These are phyloP conservation scores for Athalia circularis DNA, from an alignment of 2,888 invertebrate genomes.

Conservation along the genomic window DNA sequence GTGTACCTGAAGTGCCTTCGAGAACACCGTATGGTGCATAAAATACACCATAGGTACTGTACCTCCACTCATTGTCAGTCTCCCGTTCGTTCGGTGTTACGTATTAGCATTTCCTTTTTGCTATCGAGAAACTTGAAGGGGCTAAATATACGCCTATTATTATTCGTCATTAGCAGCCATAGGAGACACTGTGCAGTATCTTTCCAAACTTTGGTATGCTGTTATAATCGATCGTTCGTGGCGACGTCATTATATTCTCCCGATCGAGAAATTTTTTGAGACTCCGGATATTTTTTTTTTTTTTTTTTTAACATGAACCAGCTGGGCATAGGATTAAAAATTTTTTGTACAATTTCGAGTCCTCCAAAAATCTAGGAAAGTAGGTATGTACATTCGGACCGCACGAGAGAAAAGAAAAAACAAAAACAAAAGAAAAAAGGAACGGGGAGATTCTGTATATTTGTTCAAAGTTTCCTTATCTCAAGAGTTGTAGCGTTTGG, in stretches of 20 bases:
- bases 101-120: conserved; percentile 9
- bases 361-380: background rate
- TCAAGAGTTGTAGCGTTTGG: conserved; percentile 9
- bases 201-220: no score
- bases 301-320: no score
- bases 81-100: no score
- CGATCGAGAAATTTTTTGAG: no score
- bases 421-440: background rate
- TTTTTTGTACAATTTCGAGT: background rate
- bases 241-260: no score
- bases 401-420: background rate
- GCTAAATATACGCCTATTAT: background rate
- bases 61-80: background rate
- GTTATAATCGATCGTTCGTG: no score
- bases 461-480: conserved; percentile 6
- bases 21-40: background rate
- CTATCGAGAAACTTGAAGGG: background rate
- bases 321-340: no score
- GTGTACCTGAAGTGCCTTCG: background rate
- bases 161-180: no score
- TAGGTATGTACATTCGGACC: background rate
- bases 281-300: no score
- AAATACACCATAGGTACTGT: background rate
- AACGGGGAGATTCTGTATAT: background rate
- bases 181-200: no score